Evolutionary conservation across 2,797 vertebrate genomes (phyloP).

Genomic region (Chelidonichthys spinosus): DNA sequence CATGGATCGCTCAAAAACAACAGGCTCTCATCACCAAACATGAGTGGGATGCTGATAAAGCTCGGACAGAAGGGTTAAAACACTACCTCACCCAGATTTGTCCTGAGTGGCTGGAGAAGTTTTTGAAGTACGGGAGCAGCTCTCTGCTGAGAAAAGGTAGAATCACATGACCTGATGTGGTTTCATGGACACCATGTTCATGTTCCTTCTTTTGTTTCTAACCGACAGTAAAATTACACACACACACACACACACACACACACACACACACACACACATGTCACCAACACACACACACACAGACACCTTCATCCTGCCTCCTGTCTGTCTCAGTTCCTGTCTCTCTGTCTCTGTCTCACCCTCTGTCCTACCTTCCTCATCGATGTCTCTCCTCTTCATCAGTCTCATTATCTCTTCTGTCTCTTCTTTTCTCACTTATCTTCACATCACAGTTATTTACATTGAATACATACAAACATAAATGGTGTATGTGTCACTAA

Average conservation of each 20-base stretch:
- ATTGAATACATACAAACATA: background rate
- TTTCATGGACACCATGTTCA: background rate
- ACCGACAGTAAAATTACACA: background rate
- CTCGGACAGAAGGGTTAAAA: rapidly evolving
- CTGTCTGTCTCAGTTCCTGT: background rate
- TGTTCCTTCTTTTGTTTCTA: background rate
- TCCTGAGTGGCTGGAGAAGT: conserved; percentile 48
- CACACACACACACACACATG: no score
- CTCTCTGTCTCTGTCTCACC: no score
- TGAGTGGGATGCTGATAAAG: conserved; percentile 19
- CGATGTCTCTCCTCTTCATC: background rate
- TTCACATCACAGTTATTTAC: background rate
- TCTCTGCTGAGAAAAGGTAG: conserved; percentile 66
- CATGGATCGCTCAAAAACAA: background rate
- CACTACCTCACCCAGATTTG: background rate
- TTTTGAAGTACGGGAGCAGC: conserved; percentile 36
- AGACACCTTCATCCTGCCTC: no score
- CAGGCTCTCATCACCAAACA: conserved; percentile 18
- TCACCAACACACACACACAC: no score
- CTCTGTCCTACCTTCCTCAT: background rate
- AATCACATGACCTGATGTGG: conserved; percentile 18
- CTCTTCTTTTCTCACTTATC: background rate
- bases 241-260: background rate
- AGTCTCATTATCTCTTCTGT: background rate
- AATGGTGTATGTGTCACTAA: background rate